phyloP scores from a whole-genome alignment of 1,140 invertebrate genomes.

The Drosophila dunni region DNA sequence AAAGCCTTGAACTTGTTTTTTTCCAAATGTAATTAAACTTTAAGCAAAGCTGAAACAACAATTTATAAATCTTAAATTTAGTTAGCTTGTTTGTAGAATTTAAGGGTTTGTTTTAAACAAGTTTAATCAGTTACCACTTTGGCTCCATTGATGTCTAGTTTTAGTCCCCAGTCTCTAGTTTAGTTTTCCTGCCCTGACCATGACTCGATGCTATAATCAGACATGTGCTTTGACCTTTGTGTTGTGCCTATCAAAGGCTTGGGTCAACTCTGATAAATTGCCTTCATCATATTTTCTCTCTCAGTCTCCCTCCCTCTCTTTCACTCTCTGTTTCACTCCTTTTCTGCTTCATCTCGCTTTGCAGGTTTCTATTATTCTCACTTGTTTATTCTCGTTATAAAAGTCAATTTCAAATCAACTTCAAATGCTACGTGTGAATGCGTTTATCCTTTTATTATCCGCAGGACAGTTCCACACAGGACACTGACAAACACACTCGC shows the following conservation, averaged over 20 bases:
- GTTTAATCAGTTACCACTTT: conserved; percentile 47
- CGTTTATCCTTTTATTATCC: conserved; percentile 27
- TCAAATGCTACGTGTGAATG: conserved; percentile 41
- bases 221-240: conserved; percentile 33
- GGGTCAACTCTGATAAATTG: conserved; percentile 66
- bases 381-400: conserved; percentile 35
- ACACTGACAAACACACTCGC: conserved; percentile 37
- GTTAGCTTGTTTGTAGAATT: no score
- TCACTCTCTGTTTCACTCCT: neutral
- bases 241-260: conserved; percentile 68
- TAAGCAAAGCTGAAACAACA: no score
- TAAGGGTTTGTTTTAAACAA: no score
- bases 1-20: no score
- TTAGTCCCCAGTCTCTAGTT: neutral
- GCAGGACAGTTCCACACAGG: conserved; percentile 53
- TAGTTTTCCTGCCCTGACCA: conserved; percentile 5
- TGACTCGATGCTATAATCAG: conserved; percentile 3
- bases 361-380: conserved; percentile 10
- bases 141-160: conserved; percentile 16
- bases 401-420: conserved; percentile 48
- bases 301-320: conserved; percentile 2
- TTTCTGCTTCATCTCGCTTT: neutral
- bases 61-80: no score
- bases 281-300: conserved; percentile 74
- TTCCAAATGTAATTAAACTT: no score